Evolutionary conservation across 37 sponge, comb jelly and placozoan species (phyloP).

Genomic region (Hormiphora californensis): DNA sequence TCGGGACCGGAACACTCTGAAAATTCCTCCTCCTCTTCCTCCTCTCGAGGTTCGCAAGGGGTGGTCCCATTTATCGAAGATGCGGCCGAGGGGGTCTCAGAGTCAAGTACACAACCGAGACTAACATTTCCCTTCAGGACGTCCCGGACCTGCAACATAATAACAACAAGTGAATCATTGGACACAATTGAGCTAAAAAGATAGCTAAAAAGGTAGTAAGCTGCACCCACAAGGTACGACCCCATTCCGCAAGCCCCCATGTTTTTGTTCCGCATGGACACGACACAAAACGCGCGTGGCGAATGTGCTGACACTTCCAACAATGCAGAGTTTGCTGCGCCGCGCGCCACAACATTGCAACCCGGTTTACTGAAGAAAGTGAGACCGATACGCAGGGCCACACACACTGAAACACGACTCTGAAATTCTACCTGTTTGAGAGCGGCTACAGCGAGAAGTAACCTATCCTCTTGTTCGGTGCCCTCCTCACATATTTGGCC

Average conservation of each 20-base stretch:
- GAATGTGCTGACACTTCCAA: no score
- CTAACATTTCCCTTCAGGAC: constrained; percentile 32
- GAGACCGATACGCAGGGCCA: no score
- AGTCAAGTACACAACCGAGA: constrained; percentile 18
- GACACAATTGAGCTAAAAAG: no score
- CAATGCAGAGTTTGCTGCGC: no score
- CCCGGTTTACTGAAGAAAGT: no score
- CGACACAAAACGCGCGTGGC: no score
- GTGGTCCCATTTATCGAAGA: constrained; percentile 1
- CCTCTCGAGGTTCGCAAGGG: not conserved
- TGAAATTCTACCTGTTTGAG: constrained; percentile 17
- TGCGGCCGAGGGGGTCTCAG: not conserved
- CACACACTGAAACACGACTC: no score
- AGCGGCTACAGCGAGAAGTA: constrained; percentile 12
- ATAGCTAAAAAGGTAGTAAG: no score
- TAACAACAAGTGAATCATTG: not conserved
- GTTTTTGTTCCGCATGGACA: no score
- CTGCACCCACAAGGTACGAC: no score
- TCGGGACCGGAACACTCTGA: not conserved
- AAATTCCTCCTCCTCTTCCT: not conserved
- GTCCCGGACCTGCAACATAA: not conserved
- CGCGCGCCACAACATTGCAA: no score
- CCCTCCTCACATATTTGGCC: constrained; percentile 11
- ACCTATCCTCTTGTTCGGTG: constrained; percentile 9
- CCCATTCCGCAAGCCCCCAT: no score